Evolutionary conservation across 2,797 vertebrate genomes (phyloP), one percentile per base, ranked within the genome.

Genomic region (Limnodromus scolopaceus): DNA sequence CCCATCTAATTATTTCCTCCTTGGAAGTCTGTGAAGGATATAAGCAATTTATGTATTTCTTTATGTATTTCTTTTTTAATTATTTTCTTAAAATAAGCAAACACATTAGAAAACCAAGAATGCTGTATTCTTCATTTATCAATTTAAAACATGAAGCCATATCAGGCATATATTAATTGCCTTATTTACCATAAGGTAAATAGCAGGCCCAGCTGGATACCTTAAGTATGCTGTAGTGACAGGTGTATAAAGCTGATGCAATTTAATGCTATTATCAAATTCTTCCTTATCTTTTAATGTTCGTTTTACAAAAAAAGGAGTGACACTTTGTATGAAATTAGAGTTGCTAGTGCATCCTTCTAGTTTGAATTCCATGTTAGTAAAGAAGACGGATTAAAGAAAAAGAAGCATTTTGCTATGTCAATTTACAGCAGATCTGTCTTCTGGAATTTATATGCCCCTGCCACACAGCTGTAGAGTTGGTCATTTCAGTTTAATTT

Each of bases 1-100:
- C 99, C 99, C 99, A 99, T 18, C 98, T 98, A 84, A 99, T 97
- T 57, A 99, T 81, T 96, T 99, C 99, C 64, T 99, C 99, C 97
- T 98, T 99, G 77, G 97, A 81, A 89, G 97, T 97, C 98, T 99
- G 95, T 63, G 92, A 97, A 97, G 71, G 19, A 91, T 46, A 43
- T 34, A 87, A 87, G 61, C 6, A 94, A 23, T 23, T 48, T 48
- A 45, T 4, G 5, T 34, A 60, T 17, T 82, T 68, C 4, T 16
- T 60, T 61, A 66, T 41, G 5, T 32, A 60, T 16, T 82, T 68
- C 4, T 20, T 60, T 61, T 69, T 41, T 4, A 30, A 7, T 69
- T 54, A 30, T 75, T 87, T 68, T 55, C 36, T 71, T 84, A 48
- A 79, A 72, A 69, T 27, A 79, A 89, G 20, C 2, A 84, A 83